Evolutionary conservation across 2,797 vertebrate genomes (phyloP).

Genomic region (Sebastes variabilis): DNA sequence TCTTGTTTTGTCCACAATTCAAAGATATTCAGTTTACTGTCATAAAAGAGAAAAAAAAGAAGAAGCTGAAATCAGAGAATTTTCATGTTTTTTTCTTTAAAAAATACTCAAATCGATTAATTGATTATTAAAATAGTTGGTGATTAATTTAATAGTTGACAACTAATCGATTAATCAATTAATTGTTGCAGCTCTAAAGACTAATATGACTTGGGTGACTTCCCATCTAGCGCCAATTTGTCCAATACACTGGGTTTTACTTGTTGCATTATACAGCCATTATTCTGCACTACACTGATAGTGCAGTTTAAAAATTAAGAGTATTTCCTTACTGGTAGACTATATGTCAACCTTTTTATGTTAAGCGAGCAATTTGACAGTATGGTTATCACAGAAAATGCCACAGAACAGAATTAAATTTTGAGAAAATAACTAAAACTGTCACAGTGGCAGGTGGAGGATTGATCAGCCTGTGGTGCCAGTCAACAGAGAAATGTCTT

Average conservation of each 20-base stretch:
- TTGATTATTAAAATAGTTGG: too few relatives aligned
- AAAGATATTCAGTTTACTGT: too few relatives aligned
- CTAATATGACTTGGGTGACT: background rate
- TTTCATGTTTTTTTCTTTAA: too few relatives aligned
- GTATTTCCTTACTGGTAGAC: background rate
- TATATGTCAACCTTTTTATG: background rate
- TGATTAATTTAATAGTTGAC: too few relatives aligned
- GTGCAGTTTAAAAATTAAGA: background rate
- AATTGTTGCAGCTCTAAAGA: too few relatives aligned
- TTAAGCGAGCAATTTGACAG: background rate
- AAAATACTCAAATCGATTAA: too few relatives aligned
- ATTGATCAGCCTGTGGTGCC: constrained; percentile 8
- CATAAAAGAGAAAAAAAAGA: too few relatives aligned
- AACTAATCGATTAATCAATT: too few relatives aligned
- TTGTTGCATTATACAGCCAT: background rate
- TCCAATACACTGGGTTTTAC: background rate
- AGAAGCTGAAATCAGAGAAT: too few relatives aligned
- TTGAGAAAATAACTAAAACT: background rate
- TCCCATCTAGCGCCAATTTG: background rate
- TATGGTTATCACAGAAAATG: background rate
- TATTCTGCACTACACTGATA: background rate
- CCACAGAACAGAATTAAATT: background rate
- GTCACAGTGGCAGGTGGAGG: background rate
- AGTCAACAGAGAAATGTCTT: constrained; percentile 7
- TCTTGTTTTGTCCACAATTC: too few relatives aligned